Conservation (phyloP, 2,113 vertebrate species). For the Chinchilla lanigera region DNA sequence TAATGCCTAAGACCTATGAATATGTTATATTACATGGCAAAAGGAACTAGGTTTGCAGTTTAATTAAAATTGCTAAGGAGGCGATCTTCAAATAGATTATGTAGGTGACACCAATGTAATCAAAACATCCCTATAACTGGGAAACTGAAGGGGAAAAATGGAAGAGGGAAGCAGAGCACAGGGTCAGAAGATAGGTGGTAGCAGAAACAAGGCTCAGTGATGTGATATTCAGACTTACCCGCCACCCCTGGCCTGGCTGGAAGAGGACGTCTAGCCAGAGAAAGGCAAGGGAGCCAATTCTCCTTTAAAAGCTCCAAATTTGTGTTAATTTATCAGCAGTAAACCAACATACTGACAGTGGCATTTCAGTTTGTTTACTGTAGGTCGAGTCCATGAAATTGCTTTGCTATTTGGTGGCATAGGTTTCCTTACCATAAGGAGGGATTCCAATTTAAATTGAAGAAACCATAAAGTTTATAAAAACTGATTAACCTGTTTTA, state of each 20-base stretch:
- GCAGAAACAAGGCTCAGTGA: not conserved
- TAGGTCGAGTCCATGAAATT: not conserved
- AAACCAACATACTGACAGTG: not conserved
- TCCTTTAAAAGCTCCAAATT: not conserved
- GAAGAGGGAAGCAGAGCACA: not conserved
- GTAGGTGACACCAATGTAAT: not conserved
- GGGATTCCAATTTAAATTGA: slow-evolving; percentile 9
- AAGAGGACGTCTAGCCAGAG: not conserved
- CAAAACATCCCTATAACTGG: no score
- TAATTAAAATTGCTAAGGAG: not conserved
- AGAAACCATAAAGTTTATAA: not conserved
- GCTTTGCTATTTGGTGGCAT: not conserved
- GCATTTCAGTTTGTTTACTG: not conserved
- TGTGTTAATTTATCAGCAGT: not conserved
- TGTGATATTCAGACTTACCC: not conserved
- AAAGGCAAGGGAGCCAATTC: not conserved
- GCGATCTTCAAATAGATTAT: not conserved
- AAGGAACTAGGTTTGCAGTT: not conserved
- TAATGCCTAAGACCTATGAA: not conserved
- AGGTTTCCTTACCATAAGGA: not conserved
- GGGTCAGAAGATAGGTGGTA: not conserved
- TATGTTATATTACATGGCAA: not conserved
- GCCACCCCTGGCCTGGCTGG: not conserved
- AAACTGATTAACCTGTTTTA: not conserved
- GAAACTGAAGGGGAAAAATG: not conserved